Evolutionary conservation across 2,113 vertebrate species (phyloP), one percentile per base, ranked within the genome.

Genomic region (Tauraco erythrolophus): DNA sequence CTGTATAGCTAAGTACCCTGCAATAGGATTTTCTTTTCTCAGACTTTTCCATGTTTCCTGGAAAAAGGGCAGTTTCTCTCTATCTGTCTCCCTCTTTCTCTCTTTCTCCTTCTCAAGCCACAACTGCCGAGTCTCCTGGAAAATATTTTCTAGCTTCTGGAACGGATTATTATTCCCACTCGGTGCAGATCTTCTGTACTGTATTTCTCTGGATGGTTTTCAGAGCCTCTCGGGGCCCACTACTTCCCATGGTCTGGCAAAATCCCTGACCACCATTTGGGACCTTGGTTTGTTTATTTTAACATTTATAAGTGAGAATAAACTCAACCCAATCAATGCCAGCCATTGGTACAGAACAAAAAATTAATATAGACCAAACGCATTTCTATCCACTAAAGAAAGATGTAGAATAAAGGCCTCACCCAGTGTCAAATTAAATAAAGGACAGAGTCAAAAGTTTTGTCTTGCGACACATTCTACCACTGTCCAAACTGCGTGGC

Each of bases 91-190:
- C 70, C 56, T 81, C 54, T 78, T 78, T 79, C 65, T 56, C 54
- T 70, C n/a, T 95, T 84, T 95, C 90, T 95, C 92, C 91, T 87
- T 92, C 84, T 95, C 45, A 94, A 95, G 86, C 70, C 89, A 53
- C 91, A 94, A 77, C 84, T 95, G 89, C 94, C 95, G 86, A 91
- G 91, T 79, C 89, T 95, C 92, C 91, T 96, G 95, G 96, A 97
- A 97, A 97, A 96, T 97, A 97, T 96, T 96, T 95, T 93, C 89
- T 87, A 94, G 81, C 74, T 97, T 96, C 97, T 95, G 94, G 95
- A 97, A 96, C 4, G 16, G 77, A 96, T 97, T 95, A 95, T 92
- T 88, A 58, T 97, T 81, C 93, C 71, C 89, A 31, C 69, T 96
- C 27, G 7, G 87, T 94, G 84, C 83, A 94, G 84, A 84, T 92